Evolutionary conservation across 2,888 invertebrate genomes (phyloP).

Genomic region (Tetragnatha montana): DNA sequence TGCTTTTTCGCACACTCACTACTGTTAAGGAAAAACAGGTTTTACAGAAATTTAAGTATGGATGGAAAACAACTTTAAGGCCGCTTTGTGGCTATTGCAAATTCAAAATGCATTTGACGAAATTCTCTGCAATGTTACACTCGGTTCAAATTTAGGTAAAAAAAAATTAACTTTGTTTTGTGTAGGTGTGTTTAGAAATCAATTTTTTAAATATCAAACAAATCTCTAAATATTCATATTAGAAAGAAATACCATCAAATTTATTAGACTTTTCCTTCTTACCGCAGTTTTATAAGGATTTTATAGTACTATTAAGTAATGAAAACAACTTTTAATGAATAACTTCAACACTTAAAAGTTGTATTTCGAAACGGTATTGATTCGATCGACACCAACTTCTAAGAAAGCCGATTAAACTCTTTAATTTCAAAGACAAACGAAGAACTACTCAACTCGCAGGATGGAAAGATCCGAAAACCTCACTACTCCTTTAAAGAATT

Average conservation of each 20-base stretch:
- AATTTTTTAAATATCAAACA: no score
- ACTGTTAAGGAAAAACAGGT: no score
- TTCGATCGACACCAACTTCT: neutral
- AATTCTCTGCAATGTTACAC: no score
- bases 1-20: no score
- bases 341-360: neutral
- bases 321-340: neutral
- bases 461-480: neutral
- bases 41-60: no score
- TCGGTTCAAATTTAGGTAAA: no score
- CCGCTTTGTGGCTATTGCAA: no score
- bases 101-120: no score
- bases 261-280: neutral
- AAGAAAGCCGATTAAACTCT: neutral
- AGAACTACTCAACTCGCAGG: neutral
- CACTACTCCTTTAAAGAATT: neutral
- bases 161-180: no score
- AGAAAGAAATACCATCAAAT: neutral
- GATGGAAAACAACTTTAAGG: no score
- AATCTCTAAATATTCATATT: neutral
- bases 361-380: neutral
- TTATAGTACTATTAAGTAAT: neutral
- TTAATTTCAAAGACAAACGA: neutral
- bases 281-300: neutral
- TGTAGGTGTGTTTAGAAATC: no score